Conservation (phyloP, 2,113 vertebrate genomes). For the Caloenas nicobarica region DNA sequence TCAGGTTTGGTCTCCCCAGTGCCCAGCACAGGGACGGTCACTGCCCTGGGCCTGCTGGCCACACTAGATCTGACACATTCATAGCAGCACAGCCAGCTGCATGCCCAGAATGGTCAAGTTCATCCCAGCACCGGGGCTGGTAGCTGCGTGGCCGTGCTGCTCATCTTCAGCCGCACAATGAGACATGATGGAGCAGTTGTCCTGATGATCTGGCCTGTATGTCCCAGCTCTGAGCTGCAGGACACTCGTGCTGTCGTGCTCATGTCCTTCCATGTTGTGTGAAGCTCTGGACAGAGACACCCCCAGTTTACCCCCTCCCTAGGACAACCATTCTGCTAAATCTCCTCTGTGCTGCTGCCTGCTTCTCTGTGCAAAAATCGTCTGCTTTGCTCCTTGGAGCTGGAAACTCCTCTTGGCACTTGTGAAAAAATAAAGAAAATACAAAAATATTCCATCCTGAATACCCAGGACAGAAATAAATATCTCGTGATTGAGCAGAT, state of each 20-base stretch:
- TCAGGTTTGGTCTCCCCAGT: too few relatives aligned
- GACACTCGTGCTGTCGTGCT: fast-evolving
- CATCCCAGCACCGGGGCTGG: fast-evolving
- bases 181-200: fast-evolving
- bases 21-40: too few relatives aligned
- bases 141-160: fast-evolving
- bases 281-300: background rate
- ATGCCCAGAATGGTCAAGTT: fast-evolving
- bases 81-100: background rate
- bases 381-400: background rate
- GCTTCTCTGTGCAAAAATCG: background rate
- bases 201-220: background rate
- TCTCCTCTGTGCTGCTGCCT: background rate
- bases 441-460: slow-evolving; percentile 15
- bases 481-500: slow-evolving; percentile 39
- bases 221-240: background rate
- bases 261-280: fast-evolving
- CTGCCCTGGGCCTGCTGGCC: too few relatives aligned
- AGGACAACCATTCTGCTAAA: background rate
- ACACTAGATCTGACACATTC: background rate
- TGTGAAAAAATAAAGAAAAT: background rate
- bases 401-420: slow-evolving; percentile 24
- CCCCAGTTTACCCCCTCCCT: fast-evolving
- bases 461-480: slow-evolving; percentile 35
- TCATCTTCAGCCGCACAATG: too few relatives aligned